Percentiles rank a stretch among this genome's conserved stretches.
These are phyloP conservation scores for Meandrusa payeni DNA, from an alignment of 2,888 invertebrate genomes.

Conservation along the genomic window DNA sequence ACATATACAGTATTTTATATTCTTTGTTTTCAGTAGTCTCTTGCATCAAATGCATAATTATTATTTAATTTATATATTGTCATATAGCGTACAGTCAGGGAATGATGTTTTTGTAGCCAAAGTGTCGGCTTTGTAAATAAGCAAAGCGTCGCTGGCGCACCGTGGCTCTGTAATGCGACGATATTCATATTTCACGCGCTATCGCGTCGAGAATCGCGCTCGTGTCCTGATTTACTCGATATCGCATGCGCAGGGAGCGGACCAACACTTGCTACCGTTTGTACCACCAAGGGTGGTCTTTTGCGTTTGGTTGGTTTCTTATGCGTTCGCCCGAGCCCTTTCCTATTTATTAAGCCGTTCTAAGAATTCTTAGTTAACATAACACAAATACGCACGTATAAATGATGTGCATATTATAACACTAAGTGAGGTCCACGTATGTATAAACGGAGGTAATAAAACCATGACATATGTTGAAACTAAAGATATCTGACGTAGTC, in stretches of 20 bases:
- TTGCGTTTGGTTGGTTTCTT: constrained; percentile 17
- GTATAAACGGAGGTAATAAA: constrained; percentile 27
- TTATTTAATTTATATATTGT: too few relatives aligned
- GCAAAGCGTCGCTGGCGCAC: constrained; percentile 32
- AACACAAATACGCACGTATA: background rate
- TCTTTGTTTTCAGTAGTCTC: too few relatives aligned
- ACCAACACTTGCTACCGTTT: constrained; percentile 56
- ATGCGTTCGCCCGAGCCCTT: constrained; percentile 10
- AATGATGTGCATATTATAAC: background rate
- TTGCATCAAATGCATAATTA: too few relatives aligned
- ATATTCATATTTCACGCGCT: constrained; percentile 67
- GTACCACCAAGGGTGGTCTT: constrained; percentile 41
- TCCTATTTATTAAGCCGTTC: constrained; percentile 25
- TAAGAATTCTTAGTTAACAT: background rate
- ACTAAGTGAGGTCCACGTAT: constrained; percentile 30
- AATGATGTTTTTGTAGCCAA: constrained; percentile 1
- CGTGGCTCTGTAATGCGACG: constrained; percentile 52
- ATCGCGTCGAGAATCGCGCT: constrained; percentile 59
- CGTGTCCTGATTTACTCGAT: constrained; percentile 69
- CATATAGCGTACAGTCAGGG: too few relatives aligned
- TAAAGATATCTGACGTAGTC: constrained; percentile 49
- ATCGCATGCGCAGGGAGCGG: constrained; percentile 48
- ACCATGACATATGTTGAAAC: constrained; percentile 46
- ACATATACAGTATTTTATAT: too few relatives aligned
- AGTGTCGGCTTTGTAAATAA: constrained; percentile 30